Base-by-base conservation (phyloP, 2,888 invertebrate species). In the Rotaria sp. region DNA sequence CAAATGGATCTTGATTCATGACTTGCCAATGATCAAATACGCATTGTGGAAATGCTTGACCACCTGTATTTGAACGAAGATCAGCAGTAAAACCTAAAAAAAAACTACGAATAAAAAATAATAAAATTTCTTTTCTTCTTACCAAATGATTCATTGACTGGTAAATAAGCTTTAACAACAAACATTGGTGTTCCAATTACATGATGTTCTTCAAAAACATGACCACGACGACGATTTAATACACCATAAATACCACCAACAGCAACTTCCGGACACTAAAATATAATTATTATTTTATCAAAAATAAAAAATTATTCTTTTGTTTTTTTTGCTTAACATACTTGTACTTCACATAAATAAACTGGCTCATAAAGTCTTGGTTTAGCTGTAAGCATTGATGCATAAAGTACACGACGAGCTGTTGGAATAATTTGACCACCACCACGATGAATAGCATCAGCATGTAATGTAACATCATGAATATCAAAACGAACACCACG, bases 371-470 rank as follows among this genome's bases (percentile, higher is more conserved):
- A 95, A 85, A 99, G 93, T 89, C 96, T 94, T 74, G 99, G 99
- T 86, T 93, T 91, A 88, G 98, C 98, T 85, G 98, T 98, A 90
- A 99, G 93, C 88, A 95, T 93, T 91, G 96, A 95, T 89, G 99
- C 99, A 92, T 99, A 99, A 91, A 99, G 93, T 90, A 96, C 96
- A 93, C 99, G 95, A 92, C 99, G 94, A 88, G 99, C 96, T 84
- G 98, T 98, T 90, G 97, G 97, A 93, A 98, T 98, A 93, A 99
- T 98, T 93, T 99, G 98, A 90, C 98, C 98, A 93, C 98, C 99
- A 92, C 99, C 99, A 93, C 99, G 95, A 94, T 99, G 99, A 93
- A 99, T 99, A 90, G 99, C 98, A 92, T 99, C 99, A 92, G 98
- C 96, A 92, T 99, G 99, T 88, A 99, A 93, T 86, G 98, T 99